A percentile compares a stretch with the other conserved stretches of the same genome.
phyloP scores from a whole-genome alignment of 1,140 invertebrate species.

The Lepidurus couesii region DNA sequence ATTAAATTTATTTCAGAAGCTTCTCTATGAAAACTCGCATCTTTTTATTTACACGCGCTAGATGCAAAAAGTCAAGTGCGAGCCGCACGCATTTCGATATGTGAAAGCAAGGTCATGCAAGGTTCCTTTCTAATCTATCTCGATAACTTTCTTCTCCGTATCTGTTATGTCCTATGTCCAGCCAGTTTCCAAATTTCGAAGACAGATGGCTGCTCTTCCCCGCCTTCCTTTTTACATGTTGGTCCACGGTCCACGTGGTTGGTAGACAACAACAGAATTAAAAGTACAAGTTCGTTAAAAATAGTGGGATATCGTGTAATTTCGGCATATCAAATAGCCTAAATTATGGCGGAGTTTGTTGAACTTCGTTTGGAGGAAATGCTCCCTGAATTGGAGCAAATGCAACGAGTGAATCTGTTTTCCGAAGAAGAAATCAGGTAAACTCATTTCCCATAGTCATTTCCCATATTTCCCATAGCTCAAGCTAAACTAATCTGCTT shows the following conservation, averaged over 20 bases:
- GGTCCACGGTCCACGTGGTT: not conserved
- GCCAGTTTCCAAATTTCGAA: not conserved
- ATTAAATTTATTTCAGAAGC: no score
- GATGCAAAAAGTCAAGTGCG: not conserved
- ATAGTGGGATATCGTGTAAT: not conserved
- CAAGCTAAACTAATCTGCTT: conserved; percentile 32
- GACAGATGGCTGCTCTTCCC: conserved; percentile 9
- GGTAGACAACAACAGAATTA: not conserved
- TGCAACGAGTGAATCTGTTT: conserved; percentile 61
- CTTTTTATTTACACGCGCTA: no score
- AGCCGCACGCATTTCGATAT: not conserved
- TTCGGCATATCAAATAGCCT: not conserved
- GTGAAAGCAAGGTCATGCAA: not conserved
- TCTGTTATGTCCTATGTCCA: not conserved
- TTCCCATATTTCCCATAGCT: no score
- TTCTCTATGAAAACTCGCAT: no score
- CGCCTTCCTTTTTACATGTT: not conserved
- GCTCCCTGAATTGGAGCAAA: conserved; percentile 64
- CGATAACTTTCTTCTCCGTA: not conserved
- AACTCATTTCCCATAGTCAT: conserved; percentile 35
- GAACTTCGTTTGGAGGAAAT: conserved; percentile 63
- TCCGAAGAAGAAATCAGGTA: conserved; percentile 61
- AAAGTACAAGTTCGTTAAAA: not conserved
- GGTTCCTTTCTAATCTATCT: not conserved
- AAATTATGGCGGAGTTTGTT: conserved; percentile 66